Conservation (phyloP, 2,888 invertebrate genomes). For the Nomada flava region DNA sequence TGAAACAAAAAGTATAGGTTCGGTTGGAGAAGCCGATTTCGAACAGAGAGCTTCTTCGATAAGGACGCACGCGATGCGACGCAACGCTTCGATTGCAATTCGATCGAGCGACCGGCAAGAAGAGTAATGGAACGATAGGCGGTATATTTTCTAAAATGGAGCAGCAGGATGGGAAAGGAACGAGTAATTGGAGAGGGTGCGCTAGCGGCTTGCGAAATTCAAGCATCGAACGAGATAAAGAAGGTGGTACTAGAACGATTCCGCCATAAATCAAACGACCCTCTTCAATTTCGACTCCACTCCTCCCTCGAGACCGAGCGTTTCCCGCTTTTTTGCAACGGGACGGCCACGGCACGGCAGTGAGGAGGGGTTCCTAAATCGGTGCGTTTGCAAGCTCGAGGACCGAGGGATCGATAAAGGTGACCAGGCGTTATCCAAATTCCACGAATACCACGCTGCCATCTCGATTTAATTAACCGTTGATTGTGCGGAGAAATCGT, state of each 20-base stretch:
- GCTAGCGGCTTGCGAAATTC: slow-evolving; percentile 42
- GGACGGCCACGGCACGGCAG: slow-evolving; percentile 17
- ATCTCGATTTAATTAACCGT: slow-evolving; percentile 44
- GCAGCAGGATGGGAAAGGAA: neutral
- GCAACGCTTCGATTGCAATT: too few relatives aligned
- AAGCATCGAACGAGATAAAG: slow-evolving; percentile 25
- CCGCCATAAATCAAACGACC: slow-evolving; percentile 76
- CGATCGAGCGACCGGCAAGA: neutral
- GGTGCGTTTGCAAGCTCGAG: slow-evolving; percentile 51
- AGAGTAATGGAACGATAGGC: neutral
- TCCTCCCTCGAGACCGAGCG: slow-evolving; percentile 39
- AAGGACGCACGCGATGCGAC: too few relatives aligned
- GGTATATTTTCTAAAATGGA: neutral
- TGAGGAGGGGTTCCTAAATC: slow-evolving; percentile 55
- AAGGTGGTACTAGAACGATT: slow-evolving; percentile 34
- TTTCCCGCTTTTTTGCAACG: slow-evolving; percentile 58
- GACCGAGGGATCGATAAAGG: slow-evolving; percentile 64
- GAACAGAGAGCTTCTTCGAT: neutral
- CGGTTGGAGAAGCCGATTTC: neutral
- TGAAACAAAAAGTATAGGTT: slow-evolving; percentile 22
- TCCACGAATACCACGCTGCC: slow-evolving; percentile 29
- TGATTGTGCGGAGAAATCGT: slow-evolving; percentile 17
- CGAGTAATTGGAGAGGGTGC: slow-evolving; percentile 37
- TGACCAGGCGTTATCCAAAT: slow-evolving; percentile 44
- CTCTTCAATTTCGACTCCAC: slow-evolving; percentile 70